phyloP scores from a whole-genome alignment of 2,797 vertebrate species.

The Onychomys leucogaster region DNA sequence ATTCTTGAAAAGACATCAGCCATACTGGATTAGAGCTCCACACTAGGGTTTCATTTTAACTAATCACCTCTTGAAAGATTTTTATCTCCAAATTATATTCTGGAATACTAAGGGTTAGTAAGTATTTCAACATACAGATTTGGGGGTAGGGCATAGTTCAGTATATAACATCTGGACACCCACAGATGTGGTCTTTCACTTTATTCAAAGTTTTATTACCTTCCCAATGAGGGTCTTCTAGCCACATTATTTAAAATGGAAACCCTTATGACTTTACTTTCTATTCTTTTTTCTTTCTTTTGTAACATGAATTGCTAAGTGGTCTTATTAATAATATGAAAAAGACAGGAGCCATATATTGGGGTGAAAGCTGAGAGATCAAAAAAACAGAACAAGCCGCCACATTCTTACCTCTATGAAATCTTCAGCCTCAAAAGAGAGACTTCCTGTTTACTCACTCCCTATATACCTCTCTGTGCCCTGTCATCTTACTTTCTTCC shows the following conservation, averaged over 20 bases:
- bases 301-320: too few species aligned
- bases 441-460: too few species aligned
- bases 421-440: too few species aligned
- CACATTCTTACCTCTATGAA: too few species aligned
- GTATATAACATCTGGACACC: neutral
- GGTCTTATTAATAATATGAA: too few species aligned
- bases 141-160: neutral
- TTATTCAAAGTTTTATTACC: neutral
- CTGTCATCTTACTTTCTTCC: too few species aligned
- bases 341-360: too few species aligned
- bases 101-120: neutral
- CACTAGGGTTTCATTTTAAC: neutral
- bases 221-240: neutral
- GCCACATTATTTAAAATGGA: neutral
- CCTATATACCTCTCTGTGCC: too few species aligned
- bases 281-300: neutral
- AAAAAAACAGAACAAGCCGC: too few species aligned
- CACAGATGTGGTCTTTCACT: neutral
- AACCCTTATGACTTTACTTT: neutral
- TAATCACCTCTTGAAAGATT: neutral
- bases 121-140: conserved; percentile 8
- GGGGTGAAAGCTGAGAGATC: too few species aligned
- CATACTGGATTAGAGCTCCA: neutral
- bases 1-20: neutral
- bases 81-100: neutral